Base-by-base conservation (phyloP, 2,113 vertebrate species). In the Martes martes region DNA sequence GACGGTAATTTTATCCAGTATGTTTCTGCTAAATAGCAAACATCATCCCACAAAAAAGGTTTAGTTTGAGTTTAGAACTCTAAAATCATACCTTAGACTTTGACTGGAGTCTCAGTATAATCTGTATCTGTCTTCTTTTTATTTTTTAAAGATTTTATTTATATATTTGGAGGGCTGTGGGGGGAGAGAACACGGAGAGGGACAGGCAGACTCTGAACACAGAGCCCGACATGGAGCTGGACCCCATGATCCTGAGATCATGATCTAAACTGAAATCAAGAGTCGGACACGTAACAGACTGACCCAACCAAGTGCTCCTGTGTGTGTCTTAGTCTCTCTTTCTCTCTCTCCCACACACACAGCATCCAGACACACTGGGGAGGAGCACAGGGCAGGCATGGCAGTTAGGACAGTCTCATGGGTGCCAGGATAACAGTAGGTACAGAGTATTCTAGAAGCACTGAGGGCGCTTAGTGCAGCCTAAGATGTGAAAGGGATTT, bases 321-420 rank as follows among this genome's bases (percentile, higher is more conserved):
- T 11, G 2, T 87, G 9, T 65, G 2, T 74, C 8, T 57, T 15
- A 6, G 15, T 82, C n/a, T 74, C 2, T 61, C 1, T 89, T 16
- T 76, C 1, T 67, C 31, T 89, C 11, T 33, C 4, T n/a, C 36
- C 2, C 14, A 61, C 4, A 63, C 18, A 18, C 19, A 28, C 28
- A 79, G 16, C 59, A 7, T 39, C 36, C n/a, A 47, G 52, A 63
- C n/a, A 81, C 78, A 13, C n/a, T 63, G 42, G 19, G 47, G 7
- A 4, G 3, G 31, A 67, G 26, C n/a, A 21, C 1, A 24, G 63
- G 11, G 1, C 39, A 19, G 50, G 7, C 1, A 4, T 1, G 0
- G 23, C 11, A 0, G 4, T 52, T 19, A n/a, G 73, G 10, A 1
- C 0, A 26, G 50, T 21, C 3, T 52, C 8, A 0, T 13, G 50